Evolutionary conservation across 1,140 invertebrate species (phyloP).

Genomic region (Caenorhabditis briggsae): DNA sequence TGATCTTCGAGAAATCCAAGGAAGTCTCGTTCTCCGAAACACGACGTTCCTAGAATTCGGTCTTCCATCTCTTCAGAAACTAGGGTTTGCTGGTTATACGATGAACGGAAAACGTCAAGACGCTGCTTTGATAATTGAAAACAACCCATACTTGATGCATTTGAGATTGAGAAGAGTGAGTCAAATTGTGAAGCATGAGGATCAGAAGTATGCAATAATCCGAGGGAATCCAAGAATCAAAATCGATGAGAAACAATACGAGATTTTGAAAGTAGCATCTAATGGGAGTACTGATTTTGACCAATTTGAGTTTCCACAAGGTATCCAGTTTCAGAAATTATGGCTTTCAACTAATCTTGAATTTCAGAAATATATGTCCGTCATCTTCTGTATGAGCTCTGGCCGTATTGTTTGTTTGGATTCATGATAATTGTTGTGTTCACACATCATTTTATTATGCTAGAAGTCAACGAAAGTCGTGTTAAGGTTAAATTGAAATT

Average conservation of each 20-base stretch:
- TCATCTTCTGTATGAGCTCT: not conserved
- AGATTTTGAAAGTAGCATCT: not conserved
- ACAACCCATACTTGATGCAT: not conserved
- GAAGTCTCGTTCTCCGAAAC: conserved; percentile 17
- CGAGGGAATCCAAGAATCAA: not conserved
- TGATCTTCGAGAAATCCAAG: conserved; percentile 3
- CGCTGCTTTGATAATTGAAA: conserved; percentile 4
- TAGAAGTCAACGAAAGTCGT: conserved; percentile 28
- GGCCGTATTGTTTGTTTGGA: conserved; percentile 20
- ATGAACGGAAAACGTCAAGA: not conserved
- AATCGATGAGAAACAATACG: conserved; percentile 22
- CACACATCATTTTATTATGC: conserved; percentile 41
- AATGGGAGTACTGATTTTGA: not conserved
- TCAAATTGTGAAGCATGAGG: conserved; percentile 6
- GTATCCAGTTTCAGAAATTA: not conserved
- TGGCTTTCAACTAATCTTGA: not conserved
- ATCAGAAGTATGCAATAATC: not conserved
- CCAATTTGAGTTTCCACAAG: not conserved
- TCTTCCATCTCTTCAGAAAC: not conserved
- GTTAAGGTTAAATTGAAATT: not conserved
- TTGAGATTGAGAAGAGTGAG: not conserved
- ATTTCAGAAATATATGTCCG: not conserved
- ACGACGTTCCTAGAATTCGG: conserved; percentile 16
- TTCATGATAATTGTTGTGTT: conserved; percentile 18
- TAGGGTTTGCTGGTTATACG: not conserved